phyloP scores from a whole-genome alignment of 2,888 invertebrate genomes.

The Dryocosmus kuriphilus region DNA sequence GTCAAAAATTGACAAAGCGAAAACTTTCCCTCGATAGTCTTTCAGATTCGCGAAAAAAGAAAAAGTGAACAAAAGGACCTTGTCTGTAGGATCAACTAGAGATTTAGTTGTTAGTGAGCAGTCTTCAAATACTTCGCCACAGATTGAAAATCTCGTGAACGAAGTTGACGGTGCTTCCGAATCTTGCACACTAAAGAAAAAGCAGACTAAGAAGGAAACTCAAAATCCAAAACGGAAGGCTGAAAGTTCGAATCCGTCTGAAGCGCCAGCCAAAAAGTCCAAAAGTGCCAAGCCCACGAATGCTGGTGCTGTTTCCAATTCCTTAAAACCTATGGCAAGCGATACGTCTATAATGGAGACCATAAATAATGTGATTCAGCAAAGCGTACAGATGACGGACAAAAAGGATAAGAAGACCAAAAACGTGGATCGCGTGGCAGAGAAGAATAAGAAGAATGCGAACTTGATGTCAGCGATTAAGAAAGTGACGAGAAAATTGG shows the following conservation, averaged over 20 bases:
- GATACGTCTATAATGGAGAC: conserved; percentile 75
- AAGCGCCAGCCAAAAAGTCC: conserved; percentile 67
- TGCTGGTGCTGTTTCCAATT: conserved; percentile 57
- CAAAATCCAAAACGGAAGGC: conserved; percentile 65
- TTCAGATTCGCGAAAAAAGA: conserved; percentile 63
- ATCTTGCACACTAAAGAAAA: conserved; percentile 42
- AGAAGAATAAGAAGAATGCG: conserved; percentile 77
- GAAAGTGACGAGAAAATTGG: conserved; percentile 22
- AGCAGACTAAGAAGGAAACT: conserved; percentile 46
- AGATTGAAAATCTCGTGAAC: conserved; percentile 4
- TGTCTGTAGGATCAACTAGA: conserved; percentile 70
- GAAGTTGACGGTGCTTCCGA: conserved; percentile 42
- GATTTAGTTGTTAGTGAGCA: conserved; percentile 52
- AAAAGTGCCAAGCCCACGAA: conserved; percentile 71
- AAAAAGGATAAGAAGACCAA: conserved; percentile 66
- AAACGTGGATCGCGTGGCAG: conserved; percentile 59
- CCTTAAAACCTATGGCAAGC: conserved; percentile 60
- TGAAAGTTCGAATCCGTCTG: conserved; percentile 61
- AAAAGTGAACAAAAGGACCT: conserved; percentile 75
- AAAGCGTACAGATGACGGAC: conserved; percentile 71
- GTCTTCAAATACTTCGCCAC: conserved; percentile 36
- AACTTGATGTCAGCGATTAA: conserved; percentile 60
- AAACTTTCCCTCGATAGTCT: conserved; percentile 78
- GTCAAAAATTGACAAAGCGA: conserved; percentile 80
- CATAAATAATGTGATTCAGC: conserved; percentile 72